Evolutionary conservation across 2,113 vertebrate genomes (phyloP).

Genomic region (Laticauda laticaudata): DNA sequence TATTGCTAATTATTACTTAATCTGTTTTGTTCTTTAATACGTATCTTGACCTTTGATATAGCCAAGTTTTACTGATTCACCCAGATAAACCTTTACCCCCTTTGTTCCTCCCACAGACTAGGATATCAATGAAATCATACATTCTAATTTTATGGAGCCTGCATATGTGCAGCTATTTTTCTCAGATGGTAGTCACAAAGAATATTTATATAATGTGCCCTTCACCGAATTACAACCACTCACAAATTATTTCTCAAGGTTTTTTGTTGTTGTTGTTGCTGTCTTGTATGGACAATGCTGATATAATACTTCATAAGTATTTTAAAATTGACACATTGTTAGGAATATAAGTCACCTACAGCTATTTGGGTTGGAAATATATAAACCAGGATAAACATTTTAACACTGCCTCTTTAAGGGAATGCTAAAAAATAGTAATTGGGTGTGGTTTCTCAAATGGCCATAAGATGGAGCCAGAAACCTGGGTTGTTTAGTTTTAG

Average conservation of each 20-base stretch:
- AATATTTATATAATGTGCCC: neutral
- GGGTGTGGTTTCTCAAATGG: too few relatives aligned
- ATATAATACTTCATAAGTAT: neutral
- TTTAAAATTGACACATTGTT: neutral
- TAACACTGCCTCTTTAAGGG: too few relatives aligned
- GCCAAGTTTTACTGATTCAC: neutral
- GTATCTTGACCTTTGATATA: neutral
- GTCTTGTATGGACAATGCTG: neutral
- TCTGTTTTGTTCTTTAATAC: neutral
- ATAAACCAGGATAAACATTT: too few relatives aligned
- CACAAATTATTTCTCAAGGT: neutral
- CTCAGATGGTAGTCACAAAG: neutral
- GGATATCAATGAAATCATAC: neutral
- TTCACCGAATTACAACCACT: neutral
- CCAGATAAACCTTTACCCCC: neutral
- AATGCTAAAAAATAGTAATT: too few relatives aligned
- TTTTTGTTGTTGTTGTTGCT: neutral
- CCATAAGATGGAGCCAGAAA: too few relatives aligned
- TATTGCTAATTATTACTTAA: neutral
- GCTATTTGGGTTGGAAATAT: too few relatives aligned
- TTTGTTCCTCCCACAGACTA: neutral
- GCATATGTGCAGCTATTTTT: too few relatives aligned
- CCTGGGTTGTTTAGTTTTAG: too few relatives aligned
- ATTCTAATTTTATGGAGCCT: neutral
- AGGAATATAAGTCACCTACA: too few relatives aligned